Conservation (phyloP, 2,888 invertebrate genomes). For the Oscheius sp. region DNA sequence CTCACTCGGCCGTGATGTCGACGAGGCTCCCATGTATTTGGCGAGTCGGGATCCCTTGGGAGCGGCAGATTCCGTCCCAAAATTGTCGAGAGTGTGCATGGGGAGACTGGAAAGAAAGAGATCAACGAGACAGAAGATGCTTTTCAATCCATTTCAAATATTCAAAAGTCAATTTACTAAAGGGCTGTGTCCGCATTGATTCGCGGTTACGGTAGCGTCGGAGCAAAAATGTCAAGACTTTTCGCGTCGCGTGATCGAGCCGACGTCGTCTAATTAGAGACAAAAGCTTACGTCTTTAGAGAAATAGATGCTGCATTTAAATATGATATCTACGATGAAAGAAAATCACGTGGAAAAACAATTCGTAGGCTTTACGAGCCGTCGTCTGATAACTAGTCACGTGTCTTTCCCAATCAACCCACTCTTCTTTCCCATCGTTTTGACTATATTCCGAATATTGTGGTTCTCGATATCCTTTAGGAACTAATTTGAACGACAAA, state of each 20-base stretch:
- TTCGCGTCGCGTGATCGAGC: neutral
- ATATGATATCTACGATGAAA: too few species aligned
- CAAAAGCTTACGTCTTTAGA: too few species aligned
- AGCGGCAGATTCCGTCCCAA: slow-evolving; percentile 41
- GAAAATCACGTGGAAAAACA: neutral
- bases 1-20: neutral
- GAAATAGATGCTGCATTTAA: too few species aligned
- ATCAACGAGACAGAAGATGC: too few species aligned
- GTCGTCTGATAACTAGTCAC: neutral
- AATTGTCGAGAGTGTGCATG: slow-evolving; percentile 40
- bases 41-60: slow-evolving; percentile 31
- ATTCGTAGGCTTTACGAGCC: neutral
- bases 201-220: slow-evolving; percentile 9
- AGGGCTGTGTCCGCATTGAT: slow-evolving; percentile 9
- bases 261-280: too few species aligned
- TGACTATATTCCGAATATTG: neutral
- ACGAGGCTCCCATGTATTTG: slow-evolving; percentile 29
- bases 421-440: neutral
- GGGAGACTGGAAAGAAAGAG: neutral
- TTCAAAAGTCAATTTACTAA: neutral
- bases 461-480: too few species aligned
- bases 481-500: neutral
- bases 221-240: slow-evolving; percentile 17
- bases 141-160: too few species aligned
- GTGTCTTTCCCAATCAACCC: neutral